Conservation (phyloP, 2,888 invertebrate species). For the Caenorhabditis auriculariae region DNA sequence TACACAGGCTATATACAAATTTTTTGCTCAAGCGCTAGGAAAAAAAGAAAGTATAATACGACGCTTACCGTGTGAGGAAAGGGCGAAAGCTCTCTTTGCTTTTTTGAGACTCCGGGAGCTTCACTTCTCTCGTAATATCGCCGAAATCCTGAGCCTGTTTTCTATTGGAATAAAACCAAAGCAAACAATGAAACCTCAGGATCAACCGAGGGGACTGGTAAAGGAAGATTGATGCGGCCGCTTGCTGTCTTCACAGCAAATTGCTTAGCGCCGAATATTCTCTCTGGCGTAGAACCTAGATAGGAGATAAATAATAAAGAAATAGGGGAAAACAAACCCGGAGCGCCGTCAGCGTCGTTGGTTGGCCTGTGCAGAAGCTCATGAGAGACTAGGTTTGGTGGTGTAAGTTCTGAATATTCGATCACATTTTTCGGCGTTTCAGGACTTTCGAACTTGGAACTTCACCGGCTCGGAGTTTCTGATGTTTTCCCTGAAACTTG, state of each 20-base stretch:
- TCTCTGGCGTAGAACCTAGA: constrained; percentile 29
- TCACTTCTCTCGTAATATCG: too few relatives aligned
- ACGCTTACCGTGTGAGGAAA: too few relatives aligned
- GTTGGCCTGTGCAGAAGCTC: constrained; percentile 13
- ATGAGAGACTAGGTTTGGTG: constrained; percentile 17
- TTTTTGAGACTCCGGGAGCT: too few relatives aligned
- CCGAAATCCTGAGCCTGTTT: neutral
- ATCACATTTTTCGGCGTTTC: too few relatives aligned
- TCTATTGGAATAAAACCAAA: neutral
- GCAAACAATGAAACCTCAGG: neutral
- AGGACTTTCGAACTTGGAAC: neutral
- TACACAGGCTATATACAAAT: too few relatives aligned
- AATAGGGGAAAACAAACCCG: constrained; percentile 2
- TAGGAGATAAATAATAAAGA: neutral
- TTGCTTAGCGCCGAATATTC: constrained; percentile 27
- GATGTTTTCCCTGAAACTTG: neutral
- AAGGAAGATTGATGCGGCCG: neutral
- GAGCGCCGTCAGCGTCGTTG: constrained; percentile 24
- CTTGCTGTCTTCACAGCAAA: constrained; percentile 20
- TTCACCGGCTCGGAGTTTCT: neutral
- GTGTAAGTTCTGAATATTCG: constrained; percentile 7
- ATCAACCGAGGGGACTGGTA: neutral
- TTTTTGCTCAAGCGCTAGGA: too few relatives aligned
- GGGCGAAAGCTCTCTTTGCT: too few relatives aligned
- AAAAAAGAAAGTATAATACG: too few relatives aligned